Evolutionary conservation across 2,888 invertebrate species (phyloP).

Genomic region (Eremobia ochroleuca): DNA sequence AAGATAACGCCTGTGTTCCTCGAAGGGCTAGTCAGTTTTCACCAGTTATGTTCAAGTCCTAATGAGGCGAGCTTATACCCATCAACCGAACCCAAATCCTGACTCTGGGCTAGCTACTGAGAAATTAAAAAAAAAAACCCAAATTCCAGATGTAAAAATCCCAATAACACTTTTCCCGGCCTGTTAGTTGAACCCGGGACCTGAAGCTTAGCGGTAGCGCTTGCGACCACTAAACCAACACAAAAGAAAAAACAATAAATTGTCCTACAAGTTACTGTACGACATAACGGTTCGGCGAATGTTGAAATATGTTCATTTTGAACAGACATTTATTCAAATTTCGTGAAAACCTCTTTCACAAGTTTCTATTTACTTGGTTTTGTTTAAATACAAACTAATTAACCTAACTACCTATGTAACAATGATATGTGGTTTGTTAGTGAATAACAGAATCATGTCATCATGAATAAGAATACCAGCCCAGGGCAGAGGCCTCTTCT

Average conservation of each 20-base stretch:
- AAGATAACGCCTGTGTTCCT: not conserved
- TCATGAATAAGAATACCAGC: too few species aligned
- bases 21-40: not conserved
- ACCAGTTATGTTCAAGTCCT: not conserved
- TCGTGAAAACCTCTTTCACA: not conserved
- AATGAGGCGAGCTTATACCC: not conserved
- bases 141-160: not conserved
- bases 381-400: not conserved
- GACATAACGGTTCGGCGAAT: conserved; percentile 26
- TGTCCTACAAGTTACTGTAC: too few species aligned
- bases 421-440: not conserved
- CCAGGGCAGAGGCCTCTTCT: not conserved
- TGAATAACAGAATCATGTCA: not conserved
- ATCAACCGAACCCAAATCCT: not conserved
- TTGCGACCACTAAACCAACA: not conserved
- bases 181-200: not conserved
- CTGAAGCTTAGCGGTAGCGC: not conserved
- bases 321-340: conserved; percentile 1
- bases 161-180: not conserved
- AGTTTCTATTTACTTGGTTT: not conserved
- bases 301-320: conserved; percentile 16
- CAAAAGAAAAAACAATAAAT: too few species aligned
- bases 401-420: not conserved
- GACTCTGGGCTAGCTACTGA: not conserved
- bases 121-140: too few species aligned